These are phyloP conservation scores for Criorhina ranunculi DNA, from an alignment of 2,888 invertebrate species.

Conservation along the genomic window DNA sequence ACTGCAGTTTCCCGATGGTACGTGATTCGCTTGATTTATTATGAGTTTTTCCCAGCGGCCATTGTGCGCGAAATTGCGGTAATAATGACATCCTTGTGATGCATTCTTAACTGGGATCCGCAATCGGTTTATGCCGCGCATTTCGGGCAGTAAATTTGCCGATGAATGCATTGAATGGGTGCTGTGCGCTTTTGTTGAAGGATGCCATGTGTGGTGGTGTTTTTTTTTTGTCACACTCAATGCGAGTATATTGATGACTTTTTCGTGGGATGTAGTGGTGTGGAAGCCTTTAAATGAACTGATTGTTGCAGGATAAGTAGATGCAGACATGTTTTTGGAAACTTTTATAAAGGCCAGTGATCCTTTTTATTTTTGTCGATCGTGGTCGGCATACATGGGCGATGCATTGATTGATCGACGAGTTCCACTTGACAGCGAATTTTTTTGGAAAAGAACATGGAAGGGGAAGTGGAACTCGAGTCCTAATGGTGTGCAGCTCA, in stretches of 20 bases:
- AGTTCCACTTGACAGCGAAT: too few species aligned
- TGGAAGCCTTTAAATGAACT: slow-evolving; percentile 36
- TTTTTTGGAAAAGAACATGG: too few species aligned
- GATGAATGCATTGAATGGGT: slow-evolving; percentile 43
- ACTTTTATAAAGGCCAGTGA: too few species aligned
- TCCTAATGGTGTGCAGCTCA: too few species aligned
- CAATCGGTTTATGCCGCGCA: slow-evolving; percentile 45
- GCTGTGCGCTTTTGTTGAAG: slow-evolving; percentile 20
- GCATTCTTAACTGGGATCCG: slow-evolving; percentile 55
- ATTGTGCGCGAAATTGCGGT: slow-evolving; percentile 69
- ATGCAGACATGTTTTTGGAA: background rate
- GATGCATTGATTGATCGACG: too few species aligned
- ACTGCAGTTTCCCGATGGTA: slow-evolving; percentile 43
- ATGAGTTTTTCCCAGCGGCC: slow-evolving; percentile 38
- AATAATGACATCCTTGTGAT: slow-evolving; percentile 71
- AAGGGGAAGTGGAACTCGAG: too few species aligned
- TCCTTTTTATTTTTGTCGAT: too few species aligned
- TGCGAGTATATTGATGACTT: slow-evolving; percentile 36
- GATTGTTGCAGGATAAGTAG: slow-evolving; percentile 20
- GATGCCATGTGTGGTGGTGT: slow-evolving; percentile 7
- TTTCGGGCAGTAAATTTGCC: slow-evolving; percentile 46
- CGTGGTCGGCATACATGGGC: too few species aligned
- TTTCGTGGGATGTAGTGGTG: background rate
- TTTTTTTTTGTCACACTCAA: slow-evolving; percentile 3
- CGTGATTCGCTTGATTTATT: slow-evolving; percentile 70